Evolutionary conservation across 2,888 invertebrate species (phyloP).

Genomic region (Leptinotarsa juncta): DNA sequence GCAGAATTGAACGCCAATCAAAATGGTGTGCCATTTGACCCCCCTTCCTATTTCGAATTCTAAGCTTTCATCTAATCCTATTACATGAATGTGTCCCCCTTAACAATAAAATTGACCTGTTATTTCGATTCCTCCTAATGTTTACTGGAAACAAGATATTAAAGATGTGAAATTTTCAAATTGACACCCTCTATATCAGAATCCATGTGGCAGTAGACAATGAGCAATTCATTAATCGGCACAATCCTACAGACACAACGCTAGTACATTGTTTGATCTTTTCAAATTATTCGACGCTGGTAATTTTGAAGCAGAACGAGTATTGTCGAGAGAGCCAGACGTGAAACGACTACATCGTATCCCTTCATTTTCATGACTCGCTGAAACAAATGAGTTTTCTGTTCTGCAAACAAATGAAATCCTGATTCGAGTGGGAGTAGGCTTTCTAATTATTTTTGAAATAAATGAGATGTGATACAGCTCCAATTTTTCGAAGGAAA

Average conservation of each 20-base stretch:
- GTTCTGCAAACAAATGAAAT: background rate
- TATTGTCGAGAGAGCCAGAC: background rate
- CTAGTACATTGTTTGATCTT: background rate
- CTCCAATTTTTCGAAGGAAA: background rate
- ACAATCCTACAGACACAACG: background rate
- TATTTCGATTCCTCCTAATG: too few relatives aligned
- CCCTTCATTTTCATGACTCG: background rate
- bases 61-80: too few relatives aligned
- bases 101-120: too few relatives aligned
- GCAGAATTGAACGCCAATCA: too few relatives aligned
- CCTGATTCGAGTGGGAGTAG: background rate
- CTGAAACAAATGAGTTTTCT: background rate
- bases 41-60: too few relatives aligned
- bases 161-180: too few relatives aligned
- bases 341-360: background rate
- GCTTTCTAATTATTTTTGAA: background rate
- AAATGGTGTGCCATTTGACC: too few relatives aligned
- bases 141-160: too few relatives aligned
- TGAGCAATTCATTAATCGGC: background rate
- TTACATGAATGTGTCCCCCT: too few relatives aligned
- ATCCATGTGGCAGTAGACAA: background rate
- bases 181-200: background rate
- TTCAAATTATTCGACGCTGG: conserved; percentile 6
- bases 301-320: background rate
- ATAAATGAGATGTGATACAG: background rate